Evolutionary conservation across 2,797 vertebrate genomes (phyloP).

Genomic region (Aplochiton taeniatus): DNA sequence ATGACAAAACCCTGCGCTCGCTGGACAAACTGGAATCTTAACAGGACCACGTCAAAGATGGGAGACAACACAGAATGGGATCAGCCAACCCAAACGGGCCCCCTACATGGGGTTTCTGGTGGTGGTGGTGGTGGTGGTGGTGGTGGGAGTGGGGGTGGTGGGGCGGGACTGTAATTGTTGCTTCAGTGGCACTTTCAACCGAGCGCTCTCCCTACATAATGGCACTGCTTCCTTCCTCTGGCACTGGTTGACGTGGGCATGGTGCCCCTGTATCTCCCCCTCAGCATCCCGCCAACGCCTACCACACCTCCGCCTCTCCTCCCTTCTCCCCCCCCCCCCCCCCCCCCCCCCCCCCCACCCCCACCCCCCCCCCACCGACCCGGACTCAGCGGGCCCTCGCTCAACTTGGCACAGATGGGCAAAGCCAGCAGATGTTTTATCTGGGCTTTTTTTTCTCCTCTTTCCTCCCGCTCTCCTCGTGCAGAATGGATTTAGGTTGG

Average conservation of each 20-base stretch:
- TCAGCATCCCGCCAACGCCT: too few relatives aligned
- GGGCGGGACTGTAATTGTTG: constrained; percentile 56
- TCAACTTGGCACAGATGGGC: constrained; percentile 68
- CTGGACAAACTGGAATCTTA: constrained; percentile 25
- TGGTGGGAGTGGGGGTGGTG: constrained; percentile 39
- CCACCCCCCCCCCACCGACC: constrained; percentile 45
- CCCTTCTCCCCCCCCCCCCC: constrained; percentile 14
- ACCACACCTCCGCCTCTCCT: constrained; percentile 24
- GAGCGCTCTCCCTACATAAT: constrained; percentile 55
- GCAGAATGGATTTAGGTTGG: constrained; percentile 63
- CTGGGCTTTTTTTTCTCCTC: constrained; percentile 10
- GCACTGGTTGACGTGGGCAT: constrained; percentile 65
- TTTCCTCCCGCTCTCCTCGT: constrained; percentile 3
- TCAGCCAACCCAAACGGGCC: not conserved
- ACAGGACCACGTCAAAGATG: constrained; percentile 28
- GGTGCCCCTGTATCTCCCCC: constrained; percentile 48
- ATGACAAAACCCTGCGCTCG: constrained; percentile 9
- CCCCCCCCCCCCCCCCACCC: constrained; percentile 9
- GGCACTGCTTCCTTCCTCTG: constrained; percentile 42
- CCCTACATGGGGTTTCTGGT: too few relatives aligned
- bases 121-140: constrained; percentile 26
- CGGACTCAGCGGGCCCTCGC: constrained; percentile 42
- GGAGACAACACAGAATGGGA: not conserved
- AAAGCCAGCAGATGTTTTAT: constrained; percentile 71
- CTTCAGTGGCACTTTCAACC: constrained; percentile 54